Conservation (phyloP, 2,888 invertebrate species). For the Agriotes lineatus region DNA sequence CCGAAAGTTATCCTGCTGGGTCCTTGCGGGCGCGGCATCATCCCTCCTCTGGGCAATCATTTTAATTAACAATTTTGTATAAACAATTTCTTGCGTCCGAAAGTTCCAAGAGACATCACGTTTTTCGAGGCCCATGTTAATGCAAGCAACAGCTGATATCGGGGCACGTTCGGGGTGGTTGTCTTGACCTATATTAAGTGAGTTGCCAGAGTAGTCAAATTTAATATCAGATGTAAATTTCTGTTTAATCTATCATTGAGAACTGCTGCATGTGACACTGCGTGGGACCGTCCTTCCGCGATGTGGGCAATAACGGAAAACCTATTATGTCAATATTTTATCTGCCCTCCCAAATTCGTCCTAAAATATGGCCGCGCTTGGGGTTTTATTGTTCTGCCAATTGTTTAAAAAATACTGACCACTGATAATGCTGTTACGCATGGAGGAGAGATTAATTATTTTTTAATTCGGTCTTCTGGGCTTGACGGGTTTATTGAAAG, state of each 20-base stretch:
- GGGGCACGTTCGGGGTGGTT: not conserved
- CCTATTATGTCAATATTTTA: slow-evolving; percentile 43
- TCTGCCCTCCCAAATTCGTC: slow-evolving; percentile 1
- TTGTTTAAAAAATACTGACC: slow-evolving; percentile 1
- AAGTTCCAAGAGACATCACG: not conserved
- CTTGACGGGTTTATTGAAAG: not conserved
- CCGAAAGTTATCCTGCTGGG: not conserved
- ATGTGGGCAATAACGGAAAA: slow-evolving; percentile 39
- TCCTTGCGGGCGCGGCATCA: not conserved
- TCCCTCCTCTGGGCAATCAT: not conserved
- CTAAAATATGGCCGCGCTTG: not conserved
- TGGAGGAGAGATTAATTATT: slow-evolving; percentile 1
- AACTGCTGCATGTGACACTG: slow-evolving; percentile 41
- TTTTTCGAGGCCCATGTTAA: not conserved
- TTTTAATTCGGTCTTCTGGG: slow-evolving; percentile 3
- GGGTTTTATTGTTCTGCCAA: not conserved
- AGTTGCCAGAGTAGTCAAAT: slow-evolving; percentile 28
- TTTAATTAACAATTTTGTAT: not conserved
- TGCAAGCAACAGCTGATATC: not conserved
- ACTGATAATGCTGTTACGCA: not conserved
- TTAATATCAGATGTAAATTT: slow-evolving; percentile 44
- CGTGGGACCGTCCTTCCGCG: slow-evolving; percentile 35
- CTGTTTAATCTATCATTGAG: slow-evolving; percentile 37
- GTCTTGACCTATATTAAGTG: slow-evolving; percentile 18
- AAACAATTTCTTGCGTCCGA: not conserved